Evolutionary conservation across 2,113 vertebrate genomes (phyloP), one percentile per base, ranked within the genome.

Genomic region (Hippocampus comes): DNA sequence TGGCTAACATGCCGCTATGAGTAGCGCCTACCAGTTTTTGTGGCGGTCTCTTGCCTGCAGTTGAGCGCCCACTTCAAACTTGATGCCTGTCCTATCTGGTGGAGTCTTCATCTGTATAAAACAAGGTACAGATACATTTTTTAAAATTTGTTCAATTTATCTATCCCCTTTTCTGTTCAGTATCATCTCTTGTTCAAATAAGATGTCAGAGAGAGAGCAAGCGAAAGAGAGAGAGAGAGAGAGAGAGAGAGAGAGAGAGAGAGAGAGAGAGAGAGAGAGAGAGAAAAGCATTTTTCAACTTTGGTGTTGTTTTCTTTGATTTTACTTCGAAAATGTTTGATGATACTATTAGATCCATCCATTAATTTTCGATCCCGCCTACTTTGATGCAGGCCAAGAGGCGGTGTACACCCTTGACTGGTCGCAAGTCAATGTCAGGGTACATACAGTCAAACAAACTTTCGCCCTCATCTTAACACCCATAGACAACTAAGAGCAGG

Each of bases 41-140:
- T 97, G 95, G 82, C 92, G 93, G 93, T 99, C 97, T 84, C 96
- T 92, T 68, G 96, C 97, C 93, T 99, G 97, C 83, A 99, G 92
- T 82, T 95, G 94, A 88, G 95, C 95, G 92, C 97, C 97, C 80
- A 99, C 94, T 93, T 97, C 95, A 88, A 99, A 99, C 85, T 88
- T 93, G 91, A 99, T 98, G 84, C 97, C 97, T 88, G 94, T 92
- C 90, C 97, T 92, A 90, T 97, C 94, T 67, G 96, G 97, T 83
- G 96, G 96, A 84, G 95, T 95, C 94, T 96, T 98, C 97, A 98
- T 99, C 94, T 94, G 90, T 51, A 74, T 21, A 76, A 68, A 78
- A 15, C 75, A 8, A 60, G n/a, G 71, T 27, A 46, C 18, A 30
- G 48, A 59, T 14, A 38, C 34, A 38, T 38, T 38, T 38, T 46